Evolutionary conservation across 2,113 vertebrate species (phyloP), one percentile per base, ranked within the genome.

Genomic region (Mola mola): DNA sequence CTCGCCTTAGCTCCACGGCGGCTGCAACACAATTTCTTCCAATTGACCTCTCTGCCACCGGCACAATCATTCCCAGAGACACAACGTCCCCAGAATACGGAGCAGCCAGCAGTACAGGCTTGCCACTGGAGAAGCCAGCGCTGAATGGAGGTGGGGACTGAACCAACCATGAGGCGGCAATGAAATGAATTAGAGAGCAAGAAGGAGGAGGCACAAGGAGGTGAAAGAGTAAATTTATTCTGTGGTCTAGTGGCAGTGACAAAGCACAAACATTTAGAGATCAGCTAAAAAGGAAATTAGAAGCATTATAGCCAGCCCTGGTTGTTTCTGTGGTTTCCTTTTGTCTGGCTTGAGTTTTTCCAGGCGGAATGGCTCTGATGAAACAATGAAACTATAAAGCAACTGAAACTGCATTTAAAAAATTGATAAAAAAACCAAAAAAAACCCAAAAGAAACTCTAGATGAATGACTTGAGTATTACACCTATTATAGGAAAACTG

Each of bases 11-110:
- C 86, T 89, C 83, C 87, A 86, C 83, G 79, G 86, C 82, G 82
- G 87, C 83, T 87, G 86, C 86, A 87, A 85, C 80, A 66, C 91
- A 90, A 90, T 91, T 91, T 89, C 86, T 91, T 91, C 88, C 87
- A 90, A 90, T 90, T 91, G 90, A 92, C 90, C 91, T 90, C 83
- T 76, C 84, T 87, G 89, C 85, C 88, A 90, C 84, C 46, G 74
- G 83, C 88, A 83, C 89, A 89, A 89, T 90, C 88, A 86, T 78
- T 90, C 86, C 86, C 74, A 34, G 83, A 86, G 84, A 90, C 85
- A 79, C 78, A 72, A 88, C 83, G 48, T 65, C 65, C 66, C 55
- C 75, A 26, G 89, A 92, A 90, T 87, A 85, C 82, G 71, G 85
- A 88, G 81, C 85, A 89, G 86, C 72, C 79, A 51, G 67, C 73